A percentile compares a stretch with the other conserved stretches of the same genome.
Conservation (phyloP, 2,113 vertebrate genomes). For the Pseudonaja textilis region DNA sequence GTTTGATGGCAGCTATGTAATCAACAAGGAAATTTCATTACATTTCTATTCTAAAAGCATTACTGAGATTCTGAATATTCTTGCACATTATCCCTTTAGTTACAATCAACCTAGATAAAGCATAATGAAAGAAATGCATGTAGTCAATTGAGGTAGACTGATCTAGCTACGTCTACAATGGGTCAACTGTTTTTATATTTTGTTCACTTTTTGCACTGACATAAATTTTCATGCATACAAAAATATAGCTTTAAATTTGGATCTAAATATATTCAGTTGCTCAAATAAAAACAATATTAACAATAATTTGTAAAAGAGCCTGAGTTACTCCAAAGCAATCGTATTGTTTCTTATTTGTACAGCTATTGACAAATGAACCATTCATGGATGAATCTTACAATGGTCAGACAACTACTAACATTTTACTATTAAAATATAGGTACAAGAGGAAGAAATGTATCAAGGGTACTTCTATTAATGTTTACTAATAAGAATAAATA, state of each 20-base stretch:
- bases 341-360: not conserved
- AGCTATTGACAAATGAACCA: not conserved
- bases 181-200: not conserved
- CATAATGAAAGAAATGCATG: not conserved
- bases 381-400: not conserved
- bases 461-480: not conserved
- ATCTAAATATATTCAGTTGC: not conserved
- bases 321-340: not conserved
- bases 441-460: not conserved
- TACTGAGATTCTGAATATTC: not conserved
- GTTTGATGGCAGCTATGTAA: not conserved
- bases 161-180: no score
- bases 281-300: not conserved
- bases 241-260: not conserved
- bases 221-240: not conserved
- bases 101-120: not conserved
- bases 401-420: not conserved
- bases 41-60: not conserved
- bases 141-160: not conserved
- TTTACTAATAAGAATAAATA: not conserved
- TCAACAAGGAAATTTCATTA: not conserved
- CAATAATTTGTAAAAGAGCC: not conserved
- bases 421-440: not conserved
- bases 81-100: not conserved
- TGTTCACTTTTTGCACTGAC: not conserved